phyloP scores from a whole-genome alignment of 2,113 vertebrate genomes.

The Pterocles orientalis region DNA sequence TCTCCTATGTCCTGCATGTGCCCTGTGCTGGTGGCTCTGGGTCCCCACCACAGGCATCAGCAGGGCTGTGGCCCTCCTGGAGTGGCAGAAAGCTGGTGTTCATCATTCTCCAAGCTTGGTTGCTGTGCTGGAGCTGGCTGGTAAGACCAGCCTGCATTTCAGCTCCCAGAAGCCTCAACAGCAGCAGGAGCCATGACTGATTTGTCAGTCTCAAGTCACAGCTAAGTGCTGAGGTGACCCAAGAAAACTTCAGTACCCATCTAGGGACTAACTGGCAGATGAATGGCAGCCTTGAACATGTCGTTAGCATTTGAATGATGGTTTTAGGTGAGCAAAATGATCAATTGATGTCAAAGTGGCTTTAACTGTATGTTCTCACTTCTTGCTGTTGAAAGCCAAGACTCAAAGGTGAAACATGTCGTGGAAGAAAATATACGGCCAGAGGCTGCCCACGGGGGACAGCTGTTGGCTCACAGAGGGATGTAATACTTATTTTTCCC shows the following conservation, averaged over 20 bases:
- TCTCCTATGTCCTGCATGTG: background rate
- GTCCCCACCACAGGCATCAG: background rate
- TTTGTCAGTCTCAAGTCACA: background rate
- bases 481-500: background rate
- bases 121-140: background rate
- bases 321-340: background rate
- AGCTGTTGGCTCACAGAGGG: background rate
- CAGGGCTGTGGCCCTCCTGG: background rate
- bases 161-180: background rate
- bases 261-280: background rate
- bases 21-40: background rate
- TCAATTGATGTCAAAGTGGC: background rate
- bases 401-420: background rate
- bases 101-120: background rate
- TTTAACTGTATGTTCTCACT: background rate
- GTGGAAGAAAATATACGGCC: background rate
- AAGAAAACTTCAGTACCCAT: background rate
- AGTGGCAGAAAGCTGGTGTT: background rate
- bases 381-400: background rate
- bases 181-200: background rate
- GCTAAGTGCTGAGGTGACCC: background rate
- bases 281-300: background rate
- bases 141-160: background rate
- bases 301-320: background rate
- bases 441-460: background rate